Evolutionary conservation across 1,140 invertebrate species (phyloP).

Genomic region (Drosophila mauritiana): DNA sequence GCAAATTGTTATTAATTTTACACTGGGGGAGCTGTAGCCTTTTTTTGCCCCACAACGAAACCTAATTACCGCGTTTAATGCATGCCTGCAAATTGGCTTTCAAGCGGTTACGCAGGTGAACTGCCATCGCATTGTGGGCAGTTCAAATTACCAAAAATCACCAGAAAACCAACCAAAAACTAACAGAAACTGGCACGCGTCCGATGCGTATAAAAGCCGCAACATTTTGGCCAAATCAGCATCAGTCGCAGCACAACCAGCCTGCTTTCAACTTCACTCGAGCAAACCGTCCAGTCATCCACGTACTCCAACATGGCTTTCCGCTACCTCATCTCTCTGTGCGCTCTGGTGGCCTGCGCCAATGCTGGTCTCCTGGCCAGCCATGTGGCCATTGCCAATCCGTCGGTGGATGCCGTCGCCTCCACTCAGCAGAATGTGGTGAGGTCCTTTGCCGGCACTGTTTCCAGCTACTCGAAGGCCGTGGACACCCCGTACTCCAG

Average conservation of each 20-base stretch:
- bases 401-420: slow-evolving; percentile 85
- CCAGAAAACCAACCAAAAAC: background rate
- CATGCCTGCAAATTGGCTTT: slow-evolving; percentile 73
- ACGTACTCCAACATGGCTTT: slow-evolving; percentile 67
- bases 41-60: slow-evolving; percentile 21
- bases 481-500: slow-evolving; percentile 88
- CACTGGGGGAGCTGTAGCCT: slow-evolving; percentile 46
- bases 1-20: slow-evolving; percentile 82
- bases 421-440: slow-evolving; percentile 86
- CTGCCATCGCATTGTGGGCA: slow-evolving; percentile 69
- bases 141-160: slow-evolving; percentile 42
- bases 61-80: slow-evolving; percentile 76
- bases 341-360: slow-evolving; percentile 84
- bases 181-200: slow-evolving; percentile 63
- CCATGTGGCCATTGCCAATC: slow-evolving; percentile 73
- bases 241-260: slow-evolving; percentile 66
- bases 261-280: slow-evolving; percentile 19
- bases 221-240: slow-evolving; percentile 65
- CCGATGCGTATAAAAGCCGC: slow-evolving; percentile 70
- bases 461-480: slow-evolving; percentile 87
- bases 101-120: slow-evolving; percentile 52
- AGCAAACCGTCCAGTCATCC: slow-evolving; percentile 23
- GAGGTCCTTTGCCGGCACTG: slow-evolving; percentile 86
- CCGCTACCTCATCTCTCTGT: slow-evolving; percentile 83
- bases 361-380: slow-evolving; percentile 80